Evolutionary conservation across 2,888 invertebrate species (phyloP).

Genomic region (Drosophila incognita): DNA sequence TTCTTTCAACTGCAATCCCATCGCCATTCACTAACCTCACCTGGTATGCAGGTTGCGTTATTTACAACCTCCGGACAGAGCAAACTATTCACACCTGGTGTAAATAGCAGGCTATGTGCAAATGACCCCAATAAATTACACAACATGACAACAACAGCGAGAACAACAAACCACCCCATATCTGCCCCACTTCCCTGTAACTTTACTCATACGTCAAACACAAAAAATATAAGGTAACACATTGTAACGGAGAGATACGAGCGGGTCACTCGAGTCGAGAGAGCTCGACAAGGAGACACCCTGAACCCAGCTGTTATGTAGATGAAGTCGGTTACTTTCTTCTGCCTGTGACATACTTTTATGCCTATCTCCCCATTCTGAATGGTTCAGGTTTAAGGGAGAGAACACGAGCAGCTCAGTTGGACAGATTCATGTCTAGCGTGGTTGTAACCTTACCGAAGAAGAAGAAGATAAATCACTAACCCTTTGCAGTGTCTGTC

Average conservation of each 20-base stretch:
- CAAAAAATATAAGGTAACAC: conserved; percentile 2
- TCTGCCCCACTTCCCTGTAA: neutral
- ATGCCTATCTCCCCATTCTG: no score
- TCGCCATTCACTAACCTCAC: conserved; percentile 16
- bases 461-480: conserved; percentile 28
- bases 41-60: conserved; percentile 31
- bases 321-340: neutral
- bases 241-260: conserved; percentile 18
- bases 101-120: conserved; percentile 53
- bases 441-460: neutral
- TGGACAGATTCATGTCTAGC: conserved; percentile 38
- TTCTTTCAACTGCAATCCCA: conserved; percentile 4
- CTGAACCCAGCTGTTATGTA: neutral
- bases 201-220: conserved; percentile 7
- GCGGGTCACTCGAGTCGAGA: neutral
- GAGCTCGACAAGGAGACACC: neutral
- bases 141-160: conserved; percentile 31
- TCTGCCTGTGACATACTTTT: neutral
- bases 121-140: conserved; percentile 74
- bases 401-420: conserved; percentile 13
- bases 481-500: conserved; percentile 6
- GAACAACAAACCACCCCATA: neutral
- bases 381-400: no score
- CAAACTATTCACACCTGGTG: conserved; percentile 47
- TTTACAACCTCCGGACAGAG: conserved; percentile 42